Evolutionary conservation across 2,888 invertebrate species (phyloP).

Genomic region (Rotaria sp.): DNA sequence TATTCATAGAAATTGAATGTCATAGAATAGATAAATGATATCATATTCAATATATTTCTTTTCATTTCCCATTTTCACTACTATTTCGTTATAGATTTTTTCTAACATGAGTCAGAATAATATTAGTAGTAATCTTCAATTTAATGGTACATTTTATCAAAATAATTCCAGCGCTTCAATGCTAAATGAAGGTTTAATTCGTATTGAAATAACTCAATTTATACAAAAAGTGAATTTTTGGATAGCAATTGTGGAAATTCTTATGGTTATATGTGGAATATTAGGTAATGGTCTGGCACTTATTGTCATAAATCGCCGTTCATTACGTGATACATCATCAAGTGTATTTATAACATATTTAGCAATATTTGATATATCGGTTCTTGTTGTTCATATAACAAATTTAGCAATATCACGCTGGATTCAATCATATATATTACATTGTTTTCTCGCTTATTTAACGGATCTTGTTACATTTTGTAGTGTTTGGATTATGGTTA

Average conservation of each 20-base stretch:
- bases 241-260: neutral
- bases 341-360: constrained; percentile 6
- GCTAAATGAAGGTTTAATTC: neutral
- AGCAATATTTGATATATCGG: constrained; percentile 15
- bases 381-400: constrained; percentile 12
- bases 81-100: neutral
- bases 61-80: too few relatives aligned
- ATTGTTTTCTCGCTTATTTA: constrained; percentile 16
- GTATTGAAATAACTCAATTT: neutral
- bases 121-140: neutral
- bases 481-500: constrained; percentile 24
- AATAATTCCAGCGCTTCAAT: neutral
- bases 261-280: constrained; percentile 6
- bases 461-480: constrained; percentile 21
- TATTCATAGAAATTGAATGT: neutral
- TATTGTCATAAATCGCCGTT: constrained; percentile 18
- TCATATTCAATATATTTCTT: too few relatives aligned
- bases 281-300: neutral
- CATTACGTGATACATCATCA: constrained; percentile 18
- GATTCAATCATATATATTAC: neutral
- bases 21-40: neutral
- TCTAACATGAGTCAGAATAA: neutral
- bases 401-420: neutral
- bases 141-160: neutral
- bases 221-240: constrained; percentile 11